These are phyloP conservation scores for Pleuronectes platessa DNA, from an alignment of 2,113 vertebrate species.

Conservation along the genomic window DNA sequence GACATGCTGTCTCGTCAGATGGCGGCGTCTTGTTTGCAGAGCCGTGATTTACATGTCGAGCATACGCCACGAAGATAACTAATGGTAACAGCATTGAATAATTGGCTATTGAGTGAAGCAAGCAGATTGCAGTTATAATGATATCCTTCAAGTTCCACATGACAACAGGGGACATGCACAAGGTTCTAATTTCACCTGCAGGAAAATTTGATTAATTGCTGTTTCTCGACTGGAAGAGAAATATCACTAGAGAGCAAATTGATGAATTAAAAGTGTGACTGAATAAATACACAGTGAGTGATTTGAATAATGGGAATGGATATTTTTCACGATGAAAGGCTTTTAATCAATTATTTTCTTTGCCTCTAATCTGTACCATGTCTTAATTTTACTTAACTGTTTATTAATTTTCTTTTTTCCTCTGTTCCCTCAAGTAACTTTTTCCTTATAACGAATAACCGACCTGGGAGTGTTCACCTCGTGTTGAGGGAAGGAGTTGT, in stretches of 20 bases:
- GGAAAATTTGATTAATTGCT: background rate
- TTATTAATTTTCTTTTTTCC: background rate
- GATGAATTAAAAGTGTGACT: slow-evolving; percentile 13
- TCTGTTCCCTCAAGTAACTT: slow-evolving; percentile 8
- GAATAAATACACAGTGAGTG: slow-evolving; percentile 22
- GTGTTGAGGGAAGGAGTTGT: background rate
- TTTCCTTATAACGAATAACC: background rate
- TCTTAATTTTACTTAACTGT: background rate
- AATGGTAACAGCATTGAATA: background rate
- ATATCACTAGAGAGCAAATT: slow-evolving; percentile 7
- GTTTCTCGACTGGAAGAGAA: background rate
- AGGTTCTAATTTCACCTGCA: background rate
- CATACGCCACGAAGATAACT: slow-evolving; percentile 8
- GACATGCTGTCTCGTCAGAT: background rate
- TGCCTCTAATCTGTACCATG: slow-evolving; percentile 5
- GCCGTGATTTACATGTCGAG: slow-evolving; percentile 9
- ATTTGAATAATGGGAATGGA: slow-evolving; percentile 24
- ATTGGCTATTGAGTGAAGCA: background rate
- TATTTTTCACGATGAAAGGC: slow-evolving; percentile 7
- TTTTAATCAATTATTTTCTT: slow-evolving; percentile 29
- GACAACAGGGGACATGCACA: background rate
- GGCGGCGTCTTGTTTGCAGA: slow-evolving; percentile 10
- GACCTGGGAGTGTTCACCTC: too few relatives aligned
- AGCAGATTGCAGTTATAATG: slow-evolving; percentile 2
- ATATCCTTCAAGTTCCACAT: slow-evolving; percentile 1